Evolutionary conservation across 2,113 vertebrate species (phyloP).

Genomic region (Camelus bactrianus): DNA sequence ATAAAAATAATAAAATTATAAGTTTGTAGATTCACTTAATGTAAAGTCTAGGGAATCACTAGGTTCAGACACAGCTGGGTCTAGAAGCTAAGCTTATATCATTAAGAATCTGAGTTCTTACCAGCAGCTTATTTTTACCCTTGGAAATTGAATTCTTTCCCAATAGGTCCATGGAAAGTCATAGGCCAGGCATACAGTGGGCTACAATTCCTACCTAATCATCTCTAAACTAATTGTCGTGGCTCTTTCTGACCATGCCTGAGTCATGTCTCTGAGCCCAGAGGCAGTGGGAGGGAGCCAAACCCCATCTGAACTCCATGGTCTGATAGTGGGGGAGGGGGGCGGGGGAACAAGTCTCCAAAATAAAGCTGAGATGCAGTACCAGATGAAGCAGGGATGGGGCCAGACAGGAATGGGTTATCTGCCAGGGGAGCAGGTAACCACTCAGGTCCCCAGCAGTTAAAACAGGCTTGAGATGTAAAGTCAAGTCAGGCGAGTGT

Average conservation of each 20-base stretch:
- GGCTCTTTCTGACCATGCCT: neutral
- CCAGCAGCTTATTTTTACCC: neutral
- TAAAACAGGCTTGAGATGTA: neutral
- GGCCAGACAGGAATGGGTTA: neutral
- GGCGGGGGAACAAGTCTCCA: neutral
- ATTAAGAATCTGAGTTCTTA: neutral
- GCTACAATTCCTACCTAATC: neutral
- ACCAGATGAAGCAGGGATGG: neutral
- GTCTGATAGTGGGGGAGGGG: neutral
- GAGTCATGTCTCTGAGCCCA: neutral
- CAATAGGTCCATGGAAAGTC: neutral
- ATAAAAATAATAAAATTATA: constrained; percentile 8
- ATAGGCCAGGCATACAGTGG: neutral
- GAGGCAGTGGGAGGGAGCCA: neutral
- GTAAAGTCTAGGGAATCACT: neutral
- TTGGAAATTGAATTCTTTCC: neutral
- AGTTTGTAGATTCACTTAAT: neutral
- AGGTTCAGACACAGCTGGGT: neutral
- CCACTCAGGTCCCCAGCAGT: neutral
- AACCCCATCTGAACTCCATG: neutral
- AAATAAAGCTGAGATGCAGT: neutral
- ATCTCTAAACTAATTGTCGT: neutral
- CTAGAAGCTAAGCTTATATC: neutral
- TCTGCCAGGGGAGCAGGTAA: neutral
- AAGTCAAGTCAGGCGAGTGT: neutral